These are phyloP conservation scores for Notodonta ziczac DNA, from an alignment of 2,888 invertebrate species.

Conservation along the genomic window DNA sequence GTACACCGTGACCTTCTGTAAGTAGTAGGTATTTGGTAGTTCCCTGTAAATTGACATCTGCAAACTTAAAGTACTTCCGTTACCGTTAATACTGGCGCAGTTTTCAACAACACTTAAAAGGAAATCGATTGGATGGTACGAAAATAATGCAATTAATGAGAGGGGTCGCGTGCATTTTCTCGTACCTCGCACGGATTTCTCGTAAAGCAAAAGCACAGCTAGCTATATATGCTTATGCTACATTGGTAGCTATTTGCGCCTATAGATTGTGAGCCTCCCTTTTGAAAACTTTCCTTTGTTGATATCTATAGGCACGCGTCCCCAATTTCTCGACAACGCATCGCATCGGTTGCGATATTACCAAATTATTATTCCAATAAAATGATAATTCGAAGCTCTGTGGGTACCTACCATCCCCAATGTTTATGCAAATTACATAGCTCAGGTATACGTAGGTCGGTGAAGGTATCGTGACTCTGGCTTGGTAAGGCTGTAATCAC, in stretches of 20 bases:
- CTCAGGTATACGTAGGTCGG: constrained; percentile 37
- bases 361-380: constrained; percentile 22
- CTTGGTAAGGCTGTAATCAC: constrained; percentile 65
- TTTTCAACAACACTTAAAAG: neutral
- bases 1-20: no score
- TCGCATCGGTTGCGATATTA: constrained; percentile 4
- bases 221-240: constrained; percentile 12
- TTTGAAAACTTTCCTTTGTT: constrained; percentile 7
- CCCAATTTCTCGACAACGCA: constrained; percentile 27
- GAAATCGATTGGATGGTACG: neutral
- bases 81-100: neutral
- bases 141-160: neutral
- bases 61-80: no score
- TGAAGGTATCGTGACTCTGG: constrained; percentile 74
- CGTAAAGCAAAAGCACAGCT: constrained; percentile 26
- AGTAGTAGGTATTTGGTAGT: no score
- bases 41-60: no score
- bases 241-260: constrained; percentile 15
- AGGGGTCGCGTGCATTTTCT: constrained; percentile 45
- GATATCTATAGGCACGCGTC: no score
- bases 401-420: constrained; percentile 31
- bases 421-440: constrained; percentile 54
- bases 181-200: constrained; percentile 70
- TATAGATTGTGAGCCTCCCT: constrained; percentile 27
- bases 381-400: constrained; percentile 39